Evolutionary conservation across 2,113 vertebrate genomes (phyloP).

Genomic region (human): GRCh38 chr4:148186001-148186500

Average conservation of each 20-base stretch:
- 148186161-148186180: background rate
- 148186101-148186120: slow-evolving; percentile 8
- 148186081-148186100: background rate
- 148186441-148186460: background rate
- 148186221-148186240: background rate
- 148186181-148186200: slow-evolving; percentile 17
- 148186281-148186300: background rate
- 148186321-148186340: background rate
- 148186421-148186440: background rate
- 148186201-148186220: background rate
- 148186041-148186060: background rate
- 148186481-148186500: background rate
- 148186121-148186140: background rate
- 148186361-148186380: background rate
- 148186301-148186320: background rate
- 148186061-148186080: background rate
- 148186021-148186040: slow-evolving; percentile 32
- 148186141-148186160: background rate
- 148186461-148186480: background rate
- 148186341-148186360: background rate
- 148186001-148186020: background rate
- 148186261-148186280: background rate
- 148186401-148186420: background rate
- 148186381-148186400: background rate
- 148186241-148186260: background rate